A percentile compares a stretch with the other conserved stretches of the same genome.
Conservation (phyloP, 2,888 invertebrate species). For the Chesias legatella region DNA sequence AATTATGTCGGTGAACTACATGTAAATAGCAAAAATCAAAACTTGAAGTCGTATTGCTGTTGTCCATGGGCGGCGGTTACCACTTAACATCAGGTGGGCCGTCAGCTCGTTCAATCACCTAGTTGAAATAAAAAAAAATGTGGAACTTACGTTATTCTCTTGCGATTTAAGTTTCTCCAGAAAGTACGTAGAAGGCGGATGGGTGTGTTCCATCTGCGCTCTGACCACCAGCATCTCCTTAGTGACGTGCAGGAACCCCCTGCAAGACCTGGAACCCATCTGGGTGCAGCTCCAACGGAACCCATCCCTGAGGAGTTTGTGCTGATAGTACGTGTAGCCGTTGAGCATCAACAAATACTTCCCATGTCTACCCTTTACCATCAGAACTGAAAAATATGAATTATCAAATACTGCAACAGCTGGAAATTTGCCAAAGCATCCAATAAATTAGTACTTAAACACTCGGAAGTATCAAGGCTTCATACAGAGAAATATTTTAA, state of each 20-base stretch:
- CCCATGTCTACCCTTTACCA: slow-evolving; percentile 68
- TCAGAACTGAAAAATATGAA: slow-evolving; percentile 43
- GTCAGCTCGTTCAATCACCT: too few relatives aligned
- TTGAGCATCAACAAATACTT: slow-evolving; percentile 67
- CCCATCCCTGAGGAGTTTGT: slow-evolving; percentile 64
- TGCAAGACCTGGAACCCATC: slow-evolving; percentile 72
- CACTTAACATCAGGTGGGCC: too few relatives aligned
- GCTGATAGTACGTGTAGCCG: slow-evolving; percentile 72
- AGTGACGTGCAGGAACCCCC: slow-evolving; percentile 68
- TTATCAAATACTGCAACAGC: slow-evolving; percentile 14
- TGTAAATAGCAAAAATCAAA: too few relatives aligned
- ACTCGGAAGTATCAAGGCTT: too few relatives aligned
- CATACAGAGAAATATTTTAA: too few relatives aligned
- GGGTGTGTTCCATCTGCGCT: slow-evolving; percentile 65
- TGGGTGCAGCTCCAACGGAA: slow-evolving; percentile 75
- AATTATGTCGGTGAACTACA: too few relatives aligned
- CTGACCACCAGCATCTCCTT: slow-evolving; percentile 63
- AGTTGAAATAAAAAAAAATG: neutral
- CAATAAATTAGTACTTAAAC: too few relatives aligned
- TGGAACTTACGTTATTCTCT: slow-evolving; percentile 30
- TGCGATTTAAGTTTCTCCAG: slow-evolving; percentile 49
- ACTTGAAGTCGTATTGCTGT: too few relatives aligned
- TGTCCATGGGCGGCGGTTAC: too few relatives aligned
- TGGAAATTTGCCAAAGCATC: too few relatives aligned
- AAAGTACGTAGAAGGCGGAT: slow-evolving; percentile 62